Evolutionary conservation across 2,797 vertebrate genomes (phyloP).

Genomic region (Sylvia borin): DNA sequence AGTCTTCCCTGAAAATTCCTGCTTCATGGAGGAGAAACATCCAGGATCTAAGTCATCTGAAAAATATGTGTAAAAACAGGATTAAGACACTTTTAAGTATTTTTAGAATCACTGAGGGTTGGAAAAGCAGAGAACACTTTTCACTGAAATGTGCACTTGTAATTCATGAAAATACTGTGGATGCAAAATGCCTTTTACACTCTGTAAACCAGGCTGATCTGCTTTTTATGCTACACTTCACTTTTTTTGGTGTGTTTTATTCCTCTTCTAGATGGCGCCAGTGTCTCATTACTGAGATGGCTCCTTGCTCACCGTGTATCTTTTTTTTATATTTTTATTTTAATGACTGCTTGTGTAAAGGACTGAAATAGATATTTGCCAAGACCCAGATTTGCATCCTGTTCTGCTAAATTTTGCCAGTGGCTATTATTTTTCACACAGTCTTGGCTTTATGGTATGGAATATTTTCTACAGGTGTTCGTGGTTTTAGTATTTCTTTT

Average conservation of each 20-base stretch:
- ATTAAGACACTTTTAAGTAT: not conserved
- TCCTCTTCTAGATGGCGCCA: conserved; percentile 64
- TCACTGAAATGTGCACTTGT: not conserved
- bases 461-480: not conserved
- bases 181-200: not conserved
- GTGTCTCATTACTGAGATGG: not conserved
- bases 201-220: not conserved
- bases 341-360: not conserved
- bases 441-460: not conserved
- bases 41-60: not conserved
- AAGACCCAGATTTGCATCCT: not conserved
- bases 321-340: not conserved
- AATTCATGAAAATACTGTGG: not conserved
- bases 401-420: not conserved
- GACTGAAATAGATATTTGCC: not conserved
- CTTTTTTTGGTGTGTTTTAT: not conserved
- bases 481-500: not conserved
- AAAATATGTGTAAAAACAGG: not conserved
- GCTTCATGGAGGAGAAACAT: not conserved
- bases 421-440: not conserved
- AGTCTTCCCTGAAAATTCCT: not conserved
- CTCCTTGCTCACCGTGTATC: not conserved
- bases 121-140: not conserved
- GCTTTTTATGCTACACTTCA: not conserved
- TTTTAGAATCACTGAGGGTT: not conserved